phyloP scores from a whole-genome alignment of 2,888 invertebrate genomes.

The Athrips mouffetella region DNA sequence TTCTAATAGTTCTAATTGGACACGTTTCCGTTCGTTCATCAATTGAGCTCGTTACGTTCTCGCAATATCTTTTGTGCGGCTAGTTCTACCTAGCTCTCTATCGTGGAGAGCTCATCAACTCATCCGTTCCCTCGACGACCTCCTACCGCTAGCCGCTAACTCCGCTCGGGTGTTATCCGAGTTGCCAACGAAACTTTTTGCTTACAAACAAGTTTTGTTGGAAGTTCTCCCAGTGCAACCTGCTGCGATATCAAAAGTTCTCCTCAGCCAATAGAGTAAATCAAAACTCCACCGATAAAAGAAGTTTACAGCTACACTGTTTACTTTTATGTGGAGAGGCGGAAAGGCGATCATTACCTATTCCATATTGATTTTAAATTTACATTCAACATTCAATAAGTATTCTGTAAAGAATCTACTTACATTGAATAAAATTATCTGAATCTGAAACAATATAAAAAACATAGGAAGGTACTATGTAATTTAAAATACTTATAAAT shows the following conservation, averaged over 20 bases:
- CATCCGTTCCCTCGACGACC: slow-evolving; percentile 26
- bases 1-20: slow-evolving; percentile 78
- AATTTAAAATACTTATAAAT: neutral
- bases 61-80: slow-evolving; percentile 63
- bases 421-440: no score
- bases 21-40: slow-evolving; percentile 76
- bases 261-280: slow-evolving; percentile 6
- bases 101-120: slow-evolving; percentile 26
- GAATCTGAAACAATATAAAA: no score
- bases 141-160: slow-evolving; percentile 18
- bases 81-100: slow-evolving; percentile 38
- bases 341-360: neutral
- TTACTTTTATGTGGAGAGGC: neutral
- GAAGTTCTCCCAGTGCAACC: slow-evolving; percentile 1
- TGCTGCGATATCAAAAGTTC: slow-evolving; percentile 1
- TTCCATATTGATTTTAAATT: neutral
- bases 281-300: slow-evolving; percentile 6
- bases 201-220: slow-evolving; percentile 17
- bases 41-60: slow-evolving; percentile 74
- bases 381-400: no score
- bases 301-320: neutral
- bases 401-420: no score
- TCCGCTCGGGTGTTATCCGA: slow-evolving; percentile 23
- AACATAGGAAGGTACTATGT: neutral
- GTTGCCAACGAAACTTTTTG: slow-evolving; percentile 24